A percentile compares a stretch with the other conserved stretches of the same genome.
phyloP scores from a whole-genome alignment of 64 coral and sea anemone genomes.

The Dendronephthya gigantea region DNA sequence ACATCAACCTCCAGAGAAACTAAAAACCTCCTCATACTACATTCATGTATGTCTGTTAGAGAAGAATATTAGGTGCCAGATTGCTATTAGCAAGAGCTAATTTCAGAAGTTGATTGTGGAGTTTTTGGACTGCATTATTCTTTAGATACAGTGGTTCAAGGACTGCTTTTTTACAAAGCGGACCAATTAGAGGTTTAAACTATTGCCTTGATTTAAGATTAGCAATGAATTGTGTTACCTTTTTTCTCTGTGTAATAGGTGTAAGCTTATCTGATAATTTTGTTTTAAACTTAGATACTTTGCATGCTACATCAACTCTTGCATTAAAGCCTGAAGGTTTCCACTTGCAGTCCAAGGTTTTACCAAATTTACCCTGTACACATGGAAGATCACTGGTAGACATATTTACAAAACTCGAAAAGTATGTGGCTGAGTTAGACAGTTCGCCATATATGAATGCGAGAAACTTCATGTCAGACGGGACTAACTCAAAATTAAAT shows the following conservation, averaged over 20 bases:
- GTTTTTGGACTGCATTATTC: conserved; percentile 49
- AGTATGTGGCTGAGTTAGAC: not conserved
- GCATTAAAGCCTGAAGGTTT: not conserved
- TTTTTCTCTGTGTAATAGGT: not conserved
- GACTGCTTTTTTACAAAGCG: conserved; percentile 40
- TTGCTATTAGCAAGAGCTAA: conserved; percentile 28
- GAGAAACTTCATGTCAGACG: not conserved
- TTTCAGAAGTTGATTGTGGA: conserved; percentile 19
- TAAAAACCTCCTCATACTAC: not conserved
- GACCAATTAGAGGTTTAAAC: conserved; percentile 42
- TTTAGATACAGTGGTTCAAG: conserved; percentile 52
- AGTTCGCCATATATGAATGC: conserved; percentile 8
- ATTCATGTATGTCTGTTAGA: not conserved
- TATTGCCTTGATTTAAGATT: conserved; percentile 40
- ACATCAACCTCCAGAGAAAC: not conserved
- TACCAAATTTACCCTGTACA: not conserved
- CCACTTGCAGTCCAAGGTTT: not conserved
- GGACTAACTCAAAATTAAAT: not conserved
- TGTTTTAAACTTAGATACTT: not conserved
- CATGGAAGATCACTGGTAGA: not conserved
- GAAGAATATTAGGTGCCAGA: not conserved
- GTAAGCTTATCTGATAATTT: not conserved
- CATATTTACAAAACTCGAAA: not conserved
- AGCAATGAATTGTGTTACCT: conserved; percentile 35
- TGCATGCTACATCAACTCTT: not conserved